Percentiles rank a stretch among this genome's conserved stretches.
phyloP scores from a whole-genome alignment of 2,888 invertebrate genomes.

The Sinopyrophorus schimmeli region DNA sequence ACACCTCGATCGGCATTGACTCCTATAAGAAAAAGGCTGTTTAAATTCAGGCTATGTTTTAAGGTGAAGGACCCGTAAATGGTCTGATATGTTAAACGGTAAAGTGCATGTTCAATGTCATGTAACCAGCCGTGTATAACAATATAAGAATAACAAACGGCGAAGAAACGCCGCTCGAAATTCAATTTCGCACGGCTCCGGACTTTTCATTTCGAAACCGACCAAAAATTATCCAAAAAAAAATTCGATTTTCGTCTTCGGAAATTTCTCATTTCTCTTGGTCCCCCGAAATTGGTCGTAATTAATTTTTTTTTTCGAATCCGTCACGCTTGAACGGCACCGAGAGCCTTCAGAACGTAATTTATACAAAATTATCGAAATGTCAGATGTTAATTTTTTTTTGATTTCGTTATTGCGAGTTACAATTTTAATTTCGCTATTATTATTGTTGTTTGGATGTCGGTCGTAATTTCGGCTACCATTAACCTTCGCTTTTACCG shows the following conservation, averaged over 20 bases:
- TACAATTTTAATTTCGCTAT: constrained; percentile 18
- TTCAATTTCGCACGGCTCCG: too few relatives aligned
- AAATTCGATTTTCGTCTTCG: too few relatives aligned
- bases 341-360: constrained; percentile 23
- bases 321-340: constrained; percentile 20
- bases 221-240: too few relatives aligned
- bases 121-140: constrained; percentile 33
- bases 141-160: constrained; percentile 18
- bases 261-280: too few relatives aligned
- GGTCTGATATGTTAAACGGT: constrained; percentile 45
- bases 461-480: constrained; percentile 16
- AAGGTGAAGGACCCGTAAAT: constrained; percentile 48
- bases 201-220: too few relatives aligned
- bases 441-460: constrained; percentile 19
- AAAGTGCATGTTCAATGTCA: constrained; percentile 44
- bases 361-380: constrained; percentile 25
- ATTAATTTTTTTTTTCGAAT: constrained; percentile 16
- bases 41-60: constrained; percentile 45
- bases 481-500: constrained; percentile 22
- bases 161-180: constrained; percentile 8
- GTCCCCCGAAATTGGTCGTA: too few relatives aligned
- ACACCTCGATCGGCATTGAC: constrained; percentile 42
- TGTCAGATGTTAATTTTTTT: constrained; percentile 25
- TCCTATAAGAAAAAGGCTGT: constrained; percentile 40
- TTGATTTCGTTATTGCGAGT: constrained; percentile 10